Conservation (phyloP, 2,113 vertebrate genomes). For the Thamnaconus septentrionalis region DNA sequence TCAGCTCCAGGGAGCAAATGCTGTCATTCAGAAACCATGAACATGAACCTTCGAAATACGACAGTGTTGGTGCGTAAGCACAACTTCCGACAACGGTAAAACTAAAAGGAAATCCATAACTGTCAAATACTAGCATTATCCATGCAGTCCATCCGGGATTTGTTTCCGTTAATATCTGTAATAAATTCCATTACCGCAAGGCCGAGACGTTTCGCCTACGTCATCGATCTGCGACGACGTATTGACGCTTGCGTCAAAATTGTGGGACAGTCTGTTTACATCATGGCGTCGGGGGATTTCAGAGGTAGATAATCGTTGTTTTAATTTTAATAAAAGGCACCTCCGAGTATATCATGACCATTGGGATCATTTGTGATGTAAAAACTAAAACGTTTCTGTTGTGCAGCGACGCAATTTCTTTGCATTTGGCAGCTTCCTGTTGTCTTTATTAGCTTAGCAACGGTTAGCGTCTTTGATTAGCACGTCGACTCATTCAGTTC, state of each 20-base stretch:
- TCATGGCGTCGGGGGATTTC: conserved; percentile 75
- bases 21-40: conserved; percentile 11
- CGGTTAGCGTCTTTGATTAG: too few species aligned
- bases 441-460: too few species aligned
- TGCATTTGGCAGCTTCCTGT: too few species aligned
- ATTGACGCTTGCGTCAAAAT: neutral
- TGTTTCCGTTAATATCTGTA: neutral
- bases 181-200: neutral
- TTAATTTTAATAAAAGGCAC: neutral
- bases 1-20: conserved; percentile 39
- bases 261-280: conserved; percentile 51
- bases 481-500: too few species aligned
- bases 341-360: too few species aligned
- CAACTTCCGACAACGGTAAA: neutral
- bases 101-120: neutral
- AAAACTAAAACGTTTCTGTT: too few species aligned
- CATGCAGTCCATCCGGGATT: neutral
- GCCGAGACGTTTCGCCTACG: conserved; percentile 1
- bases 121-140: neutral
- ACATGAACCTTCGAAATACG: neutral
- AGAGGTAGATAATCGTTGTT: conserved; percentile 49
- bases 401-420: too few species aligned
- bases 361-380: too few species aligned
- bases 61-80: neutral
- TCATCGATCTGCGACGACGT: conserved; percentile 32